phyloP scores from a whole-genome alignment of 2,888 invertebrate species.

The Lepetodrilus schrolli region DNA sequence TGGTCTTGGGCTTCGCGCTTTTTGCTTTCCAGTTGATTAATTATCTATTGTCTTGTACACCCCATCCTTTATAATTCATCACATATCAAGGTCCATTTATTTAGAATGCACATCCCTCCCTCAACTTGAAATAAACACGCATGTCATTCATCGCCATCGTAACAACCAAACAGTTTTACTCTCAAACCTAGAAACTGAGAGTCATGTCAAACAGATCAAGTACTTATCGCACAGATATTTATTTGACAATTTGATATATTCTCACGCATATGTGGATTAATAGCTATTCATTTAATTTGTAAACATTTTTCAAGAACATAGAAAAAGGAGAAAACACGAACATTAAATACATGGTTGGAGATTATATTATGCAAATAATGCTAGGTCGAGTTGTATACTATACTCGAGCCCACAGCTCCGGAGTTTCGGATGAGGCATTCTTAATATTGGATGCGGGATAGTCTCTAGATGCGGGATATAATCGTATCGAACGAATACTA shows the following conservation, averaged over 20 bases:
- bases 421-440: background rate
- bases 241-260: too few species aligned
- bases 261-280: too few species aligned
- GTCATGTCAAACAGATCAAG: background rate
- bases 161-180: conserved; percentile 67
- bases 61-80: conserved; percentile 19
- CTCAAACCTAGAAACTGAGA: conserved; percentile 61
- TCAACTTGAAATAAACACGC: conserved; percentile 43
- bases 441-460: too few species aligned
- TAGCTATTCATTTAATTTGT: too few species aligned
- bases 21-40: conserved; percentile 20
- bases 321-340: background rate
- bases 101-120: conserved; percentile 19
- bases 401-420: background rate
- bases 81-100: background rate
- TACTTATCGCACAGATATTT: too few species aligned
- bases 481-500: too few species aligned
- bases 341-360: background rate
- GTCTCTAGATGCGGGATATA: too few species aligned
- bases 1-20: background rate
- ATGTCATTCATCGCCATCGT: conserved; percentile 51
- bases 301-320: too few species aligned
- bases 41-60: conserved; percentile 15
- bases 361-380: background rate
- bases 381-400: too few species aligned